A percentile compares a stretch with the other conserved stretches of the same genome.
These are phyloP conservation scores for Pterocles orientalis DNA, from an alignment of 2,113 vertebrate species.

Conservation along the genomic window DNA sequence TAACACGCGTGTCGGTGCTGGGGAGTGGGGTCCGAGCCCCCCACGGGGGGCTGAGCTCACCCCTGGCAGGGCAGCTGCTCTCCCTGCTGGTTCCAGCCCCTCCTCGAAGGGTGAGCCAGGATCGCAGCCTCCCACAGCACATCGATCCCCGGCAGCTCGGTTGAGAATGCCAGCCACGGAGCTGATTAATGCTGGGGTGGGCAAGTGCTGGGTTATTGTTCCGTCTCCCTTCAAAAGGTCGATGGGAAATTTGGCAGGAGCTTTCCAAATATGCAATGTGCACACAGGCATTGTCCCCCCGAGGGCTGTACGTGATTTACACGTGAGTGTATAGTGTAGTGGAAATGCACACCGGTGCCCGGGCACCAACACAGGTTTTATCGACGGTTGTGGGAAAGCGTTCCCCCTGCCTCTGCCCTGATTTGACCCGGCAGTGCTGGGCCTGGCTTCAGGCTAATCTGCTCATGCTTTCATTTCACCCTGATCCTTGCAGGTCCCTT, in stretches of 20 bases:
- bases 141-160: constrained; percentile 25
- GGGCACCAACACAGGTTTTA: fast-evolving
- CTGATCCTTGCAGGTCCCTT: neutral
- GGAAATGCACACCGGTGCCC: neutral
- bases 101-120: constrained; percentile 11
- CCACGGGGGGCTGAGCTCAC: fast-evolving
- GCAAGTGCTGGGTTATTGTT: constrained; percentile 64
- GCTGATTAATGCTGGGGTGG: constrained; percentile 59
- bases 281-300: neutral
- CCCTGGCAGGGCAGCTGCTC: neutral
- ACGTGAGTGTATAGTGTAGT: neutral
- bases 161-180: constrained; percentile 51
- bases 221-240: constrained; percentile 50
- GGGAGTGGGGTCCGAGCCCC: neutral
- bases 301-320: neutral
- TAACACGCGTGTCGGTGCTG: neutral
- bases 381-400: neutral
- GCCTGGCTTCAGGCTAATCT: constrained; percentile 27
- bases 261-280: neutral
- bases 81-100: neutral
- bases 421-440: neutral
- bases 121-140: constrained; percentile 34
- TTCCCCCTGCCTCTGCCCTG: neutral
- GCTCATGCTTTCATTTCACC: neutral
- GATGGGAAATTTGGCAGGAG: constrained; percentile 58